Evolutionary conservation across 2,888 invertebrate genomes (phyloP).

Genomic region (Mylabris sibirica): DNA sequence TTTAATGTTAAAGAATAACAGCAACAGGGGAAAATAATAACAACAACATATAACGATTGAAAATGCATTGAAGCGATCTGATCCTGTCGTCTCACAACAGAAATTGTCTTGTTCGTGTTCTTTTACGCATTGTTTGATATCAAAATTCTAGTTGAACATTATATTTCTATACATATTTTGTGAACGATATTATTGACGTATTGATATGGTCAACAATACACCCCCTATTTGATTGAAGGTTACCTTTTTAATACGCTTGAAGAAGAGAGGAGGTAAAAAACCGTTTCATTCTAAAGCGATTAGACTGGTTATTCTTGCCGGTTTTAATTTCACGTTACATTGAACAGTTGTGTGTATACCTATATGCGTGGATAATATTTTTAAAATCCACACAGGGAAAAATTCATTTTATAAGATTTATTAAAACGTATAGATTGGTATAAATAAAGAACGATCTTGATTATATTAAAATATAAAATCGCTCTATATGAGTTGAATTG

Average conservation of each 20-base stretch:
- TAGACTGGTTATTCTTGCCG: slow-evolving; percentile 53
- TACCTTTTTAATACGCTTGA: slow-evolving; percentile 48
- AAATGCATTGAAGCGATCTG: slow-evolving; percentile 10
- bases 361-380: slow-evolving; percentile 16
- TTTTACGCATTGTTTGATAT: slow-evolving; percentile 41
- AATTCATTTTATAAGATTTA: too few relatives aligned
- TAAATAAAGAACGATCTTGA: too few relatives aligned
- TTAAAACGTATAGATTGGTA: too few relatives aligned
- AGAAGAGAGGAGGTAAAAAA: slow-evolving; percentile 36
- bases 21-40: neutral
- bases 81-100: slow-evolving; percentile 28
- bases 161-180: neutral
- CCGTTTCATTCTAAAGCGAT: slow-evolving; percentile 44
- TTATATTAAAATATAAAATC: neutral
- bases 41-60: neutral
- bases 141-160: slow-evolving; percentile 35
- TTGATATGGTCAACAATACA: slow-evolving; percentile 21
- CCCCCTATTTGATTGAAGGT: slow-evolving; percentile 34
- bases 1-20: neutral
- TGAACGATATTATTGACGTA: neutral
- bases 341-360: slow-evolving; percentile 42
- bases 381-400: neutral
- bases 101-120: slow-evolving; percentile 39
- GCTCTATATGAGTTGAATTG: slow-evolving; percentile 35
- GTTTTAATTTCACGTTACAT: slow-evolving; percentile 54